A percentile compares a stretch with the other conserved stretches of the same genome.
These are phyloP conservation scores for Amazona ochrocephala DNA, from an alignment of 2,797 vertebrate species.

Conservation along the genomic window DNA sequence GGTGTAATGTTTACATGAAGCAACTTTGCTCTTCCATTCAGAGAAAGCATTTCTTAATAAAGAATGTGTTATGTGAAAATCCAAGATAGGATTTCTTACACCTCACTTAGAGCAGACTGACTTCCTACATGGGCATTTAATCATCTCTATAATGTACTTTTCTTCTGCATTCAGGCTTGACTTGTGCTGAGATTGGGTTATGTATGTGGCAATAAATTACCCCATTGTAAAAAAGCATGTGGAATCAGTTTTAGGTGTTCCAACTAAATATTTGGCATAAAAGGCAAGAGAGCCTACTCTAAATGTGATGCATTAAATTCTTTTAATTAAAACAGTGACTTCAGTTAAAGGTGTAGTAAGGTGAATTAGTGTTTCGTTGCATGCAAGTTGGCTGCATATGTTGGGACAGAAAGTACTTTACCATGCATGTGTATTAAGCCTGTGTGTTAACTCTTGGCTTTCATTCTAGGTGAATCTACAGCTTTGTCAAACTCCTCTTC, in stretches of 20 bases:
- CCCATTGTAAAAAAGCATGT: not conserved
- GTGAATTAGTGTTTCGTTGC: not conserved
- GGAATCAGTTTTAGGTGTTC: not conserved
- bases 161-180: not conserved
- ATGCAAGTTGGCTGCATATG: not conserved
- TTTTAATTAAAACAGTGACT: not conserved
- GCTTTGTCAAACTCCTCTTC: constrained; percentile 77
- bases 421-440: not conserved
- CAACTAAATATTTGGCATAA: not conserved
- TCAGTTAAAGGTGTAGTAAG: not conserved
- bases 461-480: constrained; percentile 74
- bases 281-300: not conserved
- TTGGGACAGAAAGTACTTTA: not conserved
- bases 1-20: not conserved
- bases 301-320: not conserved
- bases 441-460: constrained; percentile 1
- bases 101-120: not conserved
- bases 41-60: not conserved
- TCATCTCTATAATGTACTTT: not conserved
- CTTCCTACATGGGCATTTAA: not conserved
- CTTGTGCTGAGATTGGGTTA: not conserved
- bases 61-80: constrained; percentile 27
- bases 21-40: not conserved
- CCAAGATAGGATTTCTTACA: not conserved
- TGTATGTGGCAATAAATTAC: not conserved